These are phyloP conservation scores for Chamaetylas fuelleborni DNA, from an alignment of 2,113 vertebrate genomes.

Conservation along the genomic window DNA sequence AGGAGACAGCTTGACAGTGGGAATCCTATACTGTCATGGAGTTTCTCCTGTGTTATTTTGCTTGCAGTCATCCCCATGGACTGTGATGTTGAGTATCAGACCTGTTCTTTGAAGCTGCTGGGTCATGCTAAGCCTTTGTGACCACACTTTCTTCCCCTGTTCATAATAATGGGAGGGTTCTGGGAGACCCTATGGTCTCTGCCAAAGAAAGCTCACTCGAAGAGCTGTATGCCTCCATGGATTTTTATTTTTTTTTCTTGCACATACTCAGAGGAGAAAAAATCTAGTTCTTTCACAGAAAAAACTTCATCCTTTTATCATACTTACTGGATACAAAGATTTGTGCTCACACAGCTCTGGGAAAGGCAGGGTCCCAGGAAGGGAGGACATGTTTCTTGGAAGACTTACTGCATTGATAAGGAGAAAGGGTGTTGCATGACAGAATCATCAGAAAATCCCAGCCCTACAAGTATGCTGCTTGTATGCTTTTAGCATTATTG, in stretches of 20 bases:
- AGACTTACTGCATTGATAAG: not conserved
- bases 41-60: not conserved
- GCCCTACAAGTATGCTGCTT: not conserved
- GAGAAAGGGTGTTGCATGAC: not conserved
- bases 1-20: not conserved
- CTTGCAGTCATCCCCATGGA: not conserved
- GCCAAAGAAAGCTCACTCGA: not conserved
- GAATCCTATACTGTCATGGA: not conserved
- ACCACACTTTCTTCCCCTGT: not conserved
- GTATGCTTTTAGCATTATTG: not conserved
- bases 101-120: not conserved
- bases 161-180: not conserved
- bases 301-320: not conserved
- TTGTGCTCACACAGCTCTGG: not conserved
- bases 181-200: not conserved
- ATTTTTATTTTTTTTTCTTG: not conserved
- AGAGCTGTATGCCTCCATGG: not conserved
- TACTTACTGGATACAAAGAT: not conserved
- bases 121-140: not conserved
- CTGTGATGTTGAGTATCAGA: not conserved
- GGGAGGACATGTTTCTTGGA: not conserved
- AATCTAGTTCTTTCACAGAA: not conserved
- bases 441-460: not conserved
- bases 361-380: not conserved
- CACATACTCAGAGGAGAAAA: not conserved